These are phyloP conservation scores for Sinopyrophorus schimmeli DNA, from an alignment of 2,888 invertebrate species.

Conservation along the genomic window DNA sequence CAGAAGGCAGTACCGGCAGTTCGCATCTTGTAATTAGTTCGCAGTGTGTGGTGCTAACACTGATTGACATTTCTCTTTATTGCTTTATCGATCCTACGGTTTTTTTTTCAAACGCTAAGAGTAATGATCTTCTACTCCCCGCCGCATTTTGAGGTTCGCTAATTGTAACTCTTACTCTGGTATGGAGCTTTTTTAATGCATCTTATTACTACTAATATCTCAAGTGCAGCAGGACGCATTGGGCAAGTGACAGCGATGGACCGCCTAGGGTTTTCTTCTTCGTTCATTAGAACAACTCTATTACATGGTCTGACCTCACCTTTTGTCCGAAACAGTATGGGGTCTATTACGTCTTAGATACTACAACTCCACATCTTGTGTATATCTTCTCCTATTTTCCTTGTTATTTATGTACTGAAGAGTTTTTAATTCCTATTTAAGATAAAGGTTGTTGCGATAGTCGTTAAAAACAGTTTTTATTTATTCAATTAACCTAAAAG, in stretches of 20 bases:
- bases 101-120: constrained; percentile 18
- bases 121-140: constrained; percentile 16
- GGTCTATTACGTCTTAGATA: constrained; percentile 24
- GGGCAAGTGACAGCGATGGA: constrained; percentile 41
- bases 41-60: constrained; percentile 34
- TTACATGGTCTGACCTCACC: constrained; percentile 46
- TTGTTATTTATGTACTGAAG: background rate
- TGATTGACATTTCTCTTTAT: constrained; percentile 28
- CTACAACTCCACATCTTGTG: no score
- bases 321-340: constrained; percentile 45
- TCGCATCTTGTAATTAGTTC: constrained; percentile 39
- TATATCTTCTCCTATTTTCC: no score
- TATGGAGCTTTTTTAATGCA: constrained; percentile 8
- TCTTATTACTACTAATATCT: constrained; percentile 24
- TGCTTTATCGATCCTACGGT: constrained; percentile 23
- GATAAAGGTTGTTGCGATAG: background rate
- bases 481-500: background rate
- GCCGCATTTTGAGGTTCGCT: constrained; percentile 7
- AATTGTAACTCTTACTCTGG: background rate
- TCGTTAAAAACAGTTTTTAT: background rate
- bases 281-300: constrained; percentile 51
- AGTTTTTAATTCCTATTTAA: background rate
- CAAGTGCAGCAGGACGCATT: constrained; percentile 24
- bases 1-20: constrained; percentile 39
- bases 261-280: constrained; percentile 42